phyloP scores from a whole-genome alignment of 37 sponge, comb jelly and placozoan species.

The Agelas oroides region DNA sequence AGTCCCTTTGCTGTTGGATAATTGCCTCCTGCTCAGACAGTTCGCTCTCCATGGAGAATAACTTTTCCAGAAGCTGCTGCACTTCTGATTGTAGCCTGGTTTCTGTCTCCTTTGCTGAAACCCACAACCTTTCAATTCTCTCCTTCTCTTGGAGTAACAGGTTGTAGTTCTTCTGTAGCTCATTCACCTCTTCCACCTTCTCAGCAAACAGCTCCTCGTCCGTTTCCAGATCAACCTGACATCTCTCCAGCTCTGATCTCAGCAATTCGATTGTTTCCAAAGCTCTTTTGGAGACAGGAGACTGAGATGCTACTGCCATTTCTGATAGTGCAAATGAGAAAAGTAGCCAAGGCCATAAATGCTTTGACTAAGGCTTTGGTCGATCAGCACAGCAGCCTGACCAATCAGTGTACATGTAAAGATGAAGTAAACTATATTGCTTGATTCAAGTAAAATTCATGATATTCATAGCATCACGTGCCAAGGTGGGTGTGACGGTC shows the following conservation, averaged over 20 bases:
- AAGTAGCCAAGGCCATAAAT: background rate
- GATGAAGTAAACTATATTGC: too few species aligned
- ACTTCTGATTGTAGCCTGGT: background rate
- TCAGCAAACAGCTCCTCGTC: constrained; percentile 71
- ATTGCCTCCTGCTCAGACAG: background rate
- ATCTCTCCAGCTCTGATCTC: constrained; percentile 16
- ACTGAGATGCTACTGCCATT: background rate
- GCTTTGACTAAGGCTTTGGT: background rate
- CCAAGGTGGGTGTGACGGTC: too few species aligned
- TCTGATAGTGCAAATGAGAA: background rate
- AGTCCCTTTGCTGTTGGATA: background rate
- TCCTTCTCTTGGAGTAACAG: constrained; percentile 9
- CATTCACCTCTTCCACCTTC: constrained; percentile 44
- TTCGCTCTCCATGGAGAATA: background rate
- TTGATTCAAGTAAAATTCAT: too few species aligned
- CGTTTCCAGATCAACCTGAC: constrained; percentile 33
- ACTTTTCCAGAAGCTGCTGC: background rate
- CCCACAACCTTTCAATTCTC: constrained; percentile 9
- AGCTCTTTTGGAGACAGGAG: background rate
- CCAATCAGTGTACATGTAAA: too few species aligned
- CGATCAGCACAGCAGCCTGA: too few species aligned
- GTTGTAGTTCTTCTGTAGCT: background rate
- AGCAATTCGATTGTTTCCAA: constrained; percentile 24
- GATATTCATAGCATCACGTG: too few species aligned
- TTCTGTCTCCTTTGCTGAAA: constrained; percentile 22